Conservation (phyloP, 2,113 vertebrate genomes). For the Hystrix cristata region DNA sequence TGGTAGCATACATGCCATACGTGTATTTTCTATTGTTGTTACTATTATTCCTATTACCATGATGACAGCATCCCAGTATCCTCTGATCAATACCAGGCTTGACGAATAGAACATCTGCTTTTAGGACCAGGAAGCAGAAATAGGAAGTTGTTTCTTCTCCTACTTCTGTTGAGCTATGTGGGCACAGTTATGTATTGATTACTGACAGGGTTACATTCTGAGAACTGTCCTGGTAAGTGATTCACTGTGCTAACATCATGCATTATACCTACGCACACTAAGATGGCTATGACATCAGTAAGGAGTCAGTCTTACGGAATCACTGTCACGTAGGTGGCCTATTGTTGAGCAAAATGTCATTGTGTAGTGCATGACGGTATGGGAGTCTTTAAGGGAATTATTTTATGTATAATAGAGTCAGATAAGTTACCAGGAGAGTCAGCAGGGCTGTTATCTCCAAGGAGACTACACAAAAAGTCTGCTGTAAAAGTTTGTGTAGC, state of each 20-base stretch:
- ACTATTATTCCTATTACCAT: background rate
- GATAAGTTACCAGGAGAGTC: background rate
- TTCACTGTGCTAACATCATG: background rate
- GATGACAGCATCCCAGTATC: background rate
- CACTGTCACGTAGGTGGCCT: background rate
- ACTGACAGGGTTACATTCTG: background rate
- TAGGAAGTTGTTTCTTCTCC: background rate
- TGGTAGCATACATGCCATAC: background rate
- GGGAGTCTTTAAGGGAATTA: background rate
- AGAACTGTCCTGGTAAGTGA: background rate
- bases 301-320: background rate
- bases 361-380: background rate
- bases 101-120: background rate
- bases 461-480: background rate
- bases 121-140: background rate
- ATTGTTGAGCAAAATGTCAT: background rate
- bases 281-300: background rate
- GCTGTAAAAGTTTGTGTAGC: background rate
- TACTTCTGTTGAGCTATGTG: background rate
- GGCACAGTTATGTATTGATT: fast-evolving
- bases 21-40: background rate
- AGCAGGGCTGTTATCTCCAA: background rate
- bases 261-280: background rate
- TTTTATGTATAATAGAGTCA: background rate
- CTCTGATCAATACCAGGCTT: background rate